A percentile compares a stretch with the other conserved stretches of the same genome.
These are phyloP conservation scores for Choristoneura fumiferana DNA, from an alignment of 1,140 invertebrate genomes.

Conservation along the genomic window DNA sequence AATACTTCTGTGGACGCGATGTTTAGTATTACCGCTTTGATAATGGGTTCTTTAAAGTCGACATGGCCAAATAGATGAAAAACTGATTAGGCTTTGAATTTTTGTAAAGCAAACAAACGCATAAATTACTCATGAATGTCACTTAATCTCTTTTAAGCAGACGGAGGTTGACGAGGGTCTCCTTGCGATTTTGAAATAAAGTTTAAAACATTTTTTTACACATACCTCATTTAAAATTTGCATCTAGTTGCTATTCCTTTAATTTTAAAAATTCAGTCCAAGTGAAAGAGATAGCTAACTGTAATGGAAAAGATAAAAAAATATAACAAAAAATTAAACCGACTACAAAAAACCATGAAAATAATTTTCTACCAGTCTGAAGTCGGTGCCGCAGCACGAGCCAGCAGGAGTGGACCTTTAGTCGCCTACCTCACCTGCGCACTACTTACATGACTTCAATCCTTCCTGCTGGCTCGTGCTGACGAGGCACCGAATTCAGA, in stretches of 20 bases:
- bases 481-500: too few relatives aligned
- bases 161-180: conserved; percentile 52
- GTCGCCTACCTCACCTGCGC: too few relatives aligned
- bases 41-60: conserved; percentile 4
- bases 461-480: too few relatives aligned
- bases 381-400: too few relatives aligned
- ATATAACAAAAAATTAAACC: too few relatives aligned
- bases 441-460: too few relatives aligned
- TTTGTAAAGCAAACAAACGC: conserved; percentile 23
- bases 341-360: too few relatives aligned
- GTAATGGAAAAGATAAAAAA: too few relatives aligned
- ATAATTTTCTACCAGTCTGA: too few relatives aligned
- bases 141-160: conserved; percentile 49
- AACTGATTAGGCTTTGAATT: neutral
- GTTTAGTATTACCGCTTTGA: conserved; percentile 31
- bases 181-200: conserved; percentile 41
- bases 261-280: neutral
- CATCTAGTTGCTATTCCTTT: conserved; percentile 1
- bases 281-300: too few relatives aligned
- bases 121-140: conserved; percentile 42
- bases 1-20: conserved; percentile 23
- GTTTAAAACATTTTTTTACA: conserved; percentile 37
- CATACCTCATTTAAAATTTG: conserved; percentile 12
- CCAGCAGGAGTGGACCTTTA: too few relatives aligned
- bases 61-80: too few relatives aligned